A percentile compares a stretch with the other conserved stretches of the same genome.
These are phyloP conservation scores for Adoxophyes honmai DNA, from an alignment of 1,140 invertebrate genomes.

Conservation along the genomic window DNA sequence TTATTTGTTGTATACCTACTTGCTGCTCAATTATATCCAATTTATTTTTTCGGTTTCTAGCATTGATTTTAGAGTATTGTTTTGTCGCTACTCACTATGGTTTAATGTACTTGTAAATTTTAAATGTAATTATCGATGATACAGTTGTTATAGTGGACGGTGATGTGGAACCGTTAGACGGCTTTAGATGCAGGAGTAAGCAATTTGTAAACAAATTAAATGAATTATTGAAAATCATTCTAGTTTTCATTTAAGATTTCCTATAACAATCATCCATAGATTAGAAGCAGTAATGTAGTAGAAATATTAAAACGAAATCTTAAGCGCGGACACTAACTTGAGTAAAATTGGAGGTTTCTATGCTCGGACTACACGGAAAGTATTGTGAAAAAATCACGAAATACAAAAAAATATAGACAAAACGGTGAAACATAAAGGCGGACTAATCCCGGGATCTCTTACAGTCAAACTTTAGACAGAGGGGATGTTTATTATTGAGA, in stretches of 20 bases:
- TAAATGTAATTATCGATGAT: slow-evolving; percentile 12
- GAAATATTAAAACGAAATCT: too few relatives aligned
- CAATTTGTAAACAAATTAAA: slow-evolving; percentile 15
- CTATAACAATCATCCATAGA: too few relatives aligned
- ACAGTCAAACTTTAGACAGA: too few relatives aligned
- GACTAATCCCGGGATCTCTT: too few relatives aligned
- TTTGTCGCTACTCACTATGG: slow-evolving; percentile 5
- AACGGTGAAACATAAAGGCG: too few relatives aligned
- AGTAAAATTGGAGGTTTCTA: too few relatives aligned
- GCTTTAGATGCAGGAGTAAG: slow-evolving; percentile 13
- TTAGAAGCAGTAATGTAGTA: too few relatives aligned
- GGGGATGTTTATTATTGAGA: too few relatives aligned
- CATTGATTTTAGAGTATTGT: slow-evolving; percentile 3
- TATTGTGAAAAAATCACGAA: too few relatives aligned
- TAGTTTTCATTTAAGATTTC: not conserved
- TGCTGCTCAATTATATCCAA: slow-evolving; percentile 10
- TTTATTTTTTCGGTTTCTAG: slow-evolving; percentile 5
- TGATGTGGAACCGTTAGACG: slow-evolving; percentile 13
- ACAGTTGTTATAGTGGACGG: slow-evolving; percentile 7
- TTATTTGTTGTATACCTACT: slow-evolving; percentile 7
- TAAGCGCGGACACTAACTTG: too few relatives aligned
- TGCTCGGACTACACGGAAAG: too few relatives aligned
- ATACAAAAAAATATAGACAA: too few relatives aligned
- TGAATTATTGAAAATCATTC: slow-evolving; percentile 1
- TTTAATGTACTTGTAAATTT: slow-evolving; percentile 7